Evolutionary conservation across 2,888 invertebrate genomes (phyloP).

Genomic region (Andricus curvator): DNA sequence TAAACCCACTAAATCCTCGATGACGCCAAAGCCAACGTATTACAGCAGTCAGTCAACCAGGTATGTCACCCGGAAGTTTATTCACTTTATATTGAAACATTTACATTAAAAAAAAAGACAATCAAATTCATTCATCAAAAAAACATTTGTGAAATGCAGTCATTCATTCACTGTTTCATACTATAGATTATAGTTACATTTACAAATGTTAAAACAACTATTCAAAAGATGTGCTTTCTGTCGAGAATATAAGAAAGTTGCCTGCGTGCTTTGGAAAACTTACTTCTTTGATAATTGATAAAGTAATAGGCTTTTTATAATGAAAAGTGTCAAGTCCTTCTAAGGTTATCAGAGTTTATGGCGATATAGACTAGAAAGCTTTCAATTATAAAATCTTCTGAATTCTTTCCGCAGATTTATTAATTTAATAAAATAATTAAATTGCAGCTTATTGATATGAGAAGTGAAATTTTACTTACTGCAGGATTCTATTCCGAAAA

Average conservation of each 20-base stretch:
- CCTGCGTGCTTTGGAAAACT: not conserved
- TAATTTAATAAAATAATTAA: too few relatives aligned
- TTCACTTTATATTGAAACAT: not conserved
- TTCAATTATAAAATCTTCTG: not conserved
- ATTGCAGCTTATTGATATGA: too few relatives aligned
- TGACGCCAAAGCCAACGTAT: slow-evolving; percentile 67
- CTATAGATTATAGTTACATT: too few relatives aligned
- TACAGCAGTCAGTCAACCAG: slow-evolving; percentile 67
- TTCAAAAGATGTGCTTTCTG: not conserved
- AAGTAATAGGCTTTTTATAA: not conserved
- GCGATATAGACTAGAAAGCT: not conserved
- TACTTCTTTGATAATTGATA: not conserved
- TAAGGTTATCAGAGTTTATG: not conserved
- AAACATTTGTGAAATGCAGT: not conserved
- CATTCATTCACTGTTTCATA: not conserved
- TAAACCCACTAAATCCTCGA: slow-evolving; percentile 64
- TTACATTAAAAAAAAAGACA: not conserved
- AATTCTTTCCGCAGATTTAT: not conserved
- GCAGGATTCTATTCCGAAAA: too few relatives aligned
- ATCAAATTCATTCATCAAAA: too few relatives aligned
- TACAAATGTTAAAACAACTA: not conserved
- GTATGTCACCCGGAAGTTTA: slow-evolving; percentile 61
- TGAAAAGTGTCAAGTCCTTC: not conserved
- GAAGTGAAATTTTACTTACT: too few relatives aligned
- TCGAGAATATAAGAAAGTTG: not conserved